Base-by-base conservation (phyloP, 2,113 vertebrate species). In the Laterallus jamaicensis region DNA sequence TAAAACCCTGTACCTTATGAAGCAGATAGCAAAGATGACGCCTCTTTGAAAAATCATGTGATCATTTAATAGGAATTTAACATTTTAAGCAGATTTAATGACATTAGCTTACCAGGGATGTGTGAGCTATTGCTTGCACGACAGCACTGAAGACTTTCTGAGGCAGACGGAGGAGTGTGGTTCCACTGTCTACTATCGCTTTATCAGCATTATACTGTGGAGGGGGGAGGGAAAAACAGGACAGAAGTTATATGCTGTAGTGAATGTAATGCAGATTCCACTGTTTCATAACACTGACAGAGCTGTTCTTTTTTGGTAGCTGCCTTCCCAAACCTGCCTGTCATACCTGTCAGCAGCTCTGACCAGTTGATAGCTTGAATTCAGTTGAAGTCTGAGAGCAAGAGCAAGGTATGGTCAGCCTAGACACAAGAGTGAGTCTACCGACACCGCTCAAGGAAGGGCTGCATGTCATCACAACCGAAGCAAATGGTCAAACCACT, bases 131-230 rank as follows among this genome's bases (percentile, higher is more conserved):
- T 21, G 99, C 98, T 56, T 98, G 98, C 40, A 99, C 98, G 88
- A 99, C 98, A 1, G 99, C 99, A 28, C 83, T 95, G 79, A 99
- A 99, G 81, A 99, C 99, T 58, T 99, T 99, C 97, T 97, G 97
- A 54, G 99, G 99, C 82, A 99, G 98, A 63, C 99, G 98, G 70
- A 99, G 98, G 58, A 99, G 98, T 0, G 99, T 99, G 67, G 99
- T 99, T 40, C 99, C 99, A 10, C 99, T 99, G 98, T 99, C 99
- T 82, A 99, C 99, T 70, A 99, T 99, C 9, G 99, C 99, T 98
- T 99, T 99, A 95, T 99, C 99, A 1, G 98, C 97, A 35, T 99
- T 99, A 54, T 99, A 99, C 99, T 99, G 84, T 67, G 90, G 89
- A 67, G 37, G 19, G 11, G 11, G 49, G 49, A 26, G 40, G 39